Evolutionary conservation across 2,113 vertebrate genomes (phyloP), one percentile per base, ranked within the genome.

Genomic region (Carassius carassius): DNA sequence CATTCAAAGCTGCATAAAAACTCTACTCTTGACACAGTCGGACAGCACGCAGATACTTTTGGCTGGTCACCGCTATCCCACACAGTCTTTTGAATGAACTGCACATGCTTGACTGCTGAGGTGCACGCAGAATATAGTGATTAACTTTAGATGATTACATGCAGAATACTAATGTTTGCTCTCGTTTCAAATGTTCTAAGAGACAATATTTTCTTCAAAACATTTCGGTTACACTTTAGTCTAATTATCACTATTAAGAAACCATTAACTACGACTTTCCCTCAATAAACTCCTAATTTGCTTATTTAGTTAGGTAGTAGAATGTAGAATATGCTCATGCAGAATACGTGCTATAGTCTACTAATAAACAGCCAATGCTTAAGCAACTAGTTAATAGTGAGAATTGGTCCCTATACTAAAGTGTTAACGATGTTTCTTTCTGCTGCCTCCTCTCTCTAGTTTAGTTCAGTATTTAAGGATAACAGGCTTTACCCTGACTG

Each of bases 381-480:
- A 54, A 54, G 51, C 16, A 54, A 54, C 16, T 17, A 54, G 5
- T 17, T 54, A 2, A 54, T 54, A 17, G 51, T 54, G 51, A 19
- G 16, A 54, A 54, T 54, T 54, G 16, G 51, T 54, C 51, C 1
- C 51, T 54, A 19, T 19, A 0, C 5, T 54, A 54, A 54, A 54
- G 51, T 54, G 51, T 54, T 54, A 54, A 0, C 2, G 32, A 69
- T 0, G 17, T 70, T 21, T 70, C 32, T 37, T 37, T 70, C 32
- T 70, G 67, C 67, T 70, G 25, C 29, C 70, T n/a, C 2, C 1
- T 62, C 17, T 82, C 70, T 86, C 9, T 83, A 8, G 19, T 19
- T 76, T 37, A 37, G 65, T 25, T 87, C 37, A 72, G 25, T 58
- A 37, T 69, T 73, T 82, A 73, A 72, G 35, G 19, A 41, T 73